Conservation (phyloP, 2,797 vertebrate genomes). For the Scomberomorus guttatus region DNA sequence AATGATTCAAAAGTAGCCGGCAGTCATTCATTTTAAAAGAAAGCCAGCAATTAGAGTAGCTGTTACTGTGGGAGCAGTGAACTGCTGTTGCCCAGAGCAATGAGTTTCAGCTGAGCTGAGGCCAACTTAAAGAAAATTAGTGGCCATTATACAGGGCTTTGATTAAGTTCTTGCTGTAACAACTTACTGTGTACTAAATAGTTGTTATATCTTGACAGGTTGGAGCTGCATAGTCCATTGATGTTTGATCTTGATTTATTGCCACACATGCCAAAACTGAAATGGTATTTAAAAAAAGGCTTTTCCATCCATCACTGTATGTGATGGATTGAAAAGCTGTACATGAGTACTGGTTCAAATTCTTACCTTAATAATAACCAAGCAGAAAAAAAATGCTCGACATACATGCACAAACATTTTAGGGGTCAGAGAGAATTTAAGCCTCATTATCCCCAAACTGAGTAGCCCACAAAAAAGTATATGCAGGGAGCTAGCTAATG, state of each 20-base stretch:
- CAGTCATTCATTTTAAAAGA: constrained; percentile 57
- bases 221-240: background rate
- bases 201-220: background rate
- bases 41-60: constrained; percentile 51
- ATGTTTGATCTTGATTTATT: background rate
- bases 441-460: too few relatives aligned
- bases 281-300: background rate
- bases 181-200: constrained; percentile 12
- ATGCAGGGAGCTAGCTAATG: too few relatives aligned
- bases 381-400: too few relatives aligned
- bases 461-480: too few relatives aligned
- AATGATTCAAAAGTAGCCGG: constrained; percentile 25
- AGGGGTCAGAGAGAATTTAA: too few relatives aligned
- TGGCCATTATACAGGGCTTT: background rate
- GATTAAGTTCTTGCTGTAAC: constrained; percentile 11
- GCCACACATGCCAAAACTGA: background rate
- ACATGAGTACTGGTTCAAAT: background rate
- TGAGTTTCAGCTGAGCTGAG: constrained; percentile 21
- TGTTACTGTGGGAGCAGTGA: constrained; percentile 34
- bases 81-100: constrained; percentile 28
- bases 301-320: too few relatives aligned
- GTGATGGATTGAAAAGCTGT: too few relatives aligned
- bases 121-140: constrained; percentile 21
- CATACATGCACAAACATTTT: too few relatives aligned
- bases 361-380: too few relatives aligned